Evolutionary conservation across 2,888 invertebrate genomes (phyloP).

Genomic region (Stenodera caucasica): DNA sequence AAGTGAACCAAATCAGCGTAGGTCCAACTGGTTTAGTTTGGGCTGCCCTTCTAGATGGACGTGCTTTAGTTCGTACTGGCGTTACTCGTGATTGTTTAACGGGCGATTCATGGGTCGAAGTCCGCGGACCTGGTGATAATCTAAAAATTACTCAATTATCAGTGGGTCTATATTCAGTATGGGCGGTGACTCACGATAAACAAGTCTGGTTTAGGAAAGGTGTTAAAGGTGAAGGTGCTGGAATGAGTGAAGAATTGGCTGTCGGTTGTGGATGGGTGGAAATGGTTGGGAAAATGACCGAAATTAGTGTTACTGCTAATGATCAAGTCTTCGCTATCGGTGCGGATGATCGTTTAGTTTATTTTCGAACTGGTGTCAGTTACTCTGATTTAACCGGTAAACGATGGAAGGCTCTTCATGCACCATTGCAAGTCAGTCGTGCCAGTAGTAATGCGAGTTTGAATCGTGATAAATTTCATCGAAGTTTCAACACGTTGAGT

Average conservation of each 20-base stretch:
- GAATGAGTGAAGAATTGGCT: conserved; percentile 74
- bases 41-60: conserved; percentile 83
- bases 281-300: conserved; percentile 82
- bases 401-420: conserved; percentile 80
- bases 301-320: conserved; percentile 82
- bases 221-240: conserved; percentile 66
- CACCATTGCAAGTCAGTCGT: conserved; percentile 79
- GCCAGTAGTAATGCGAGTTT: conserved; percentile 78
- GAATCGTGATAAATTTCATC: conserved; percentile 54
- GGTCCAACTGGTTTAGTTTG: conserved; percentile 86
- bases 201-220: conserved; percentile 75
- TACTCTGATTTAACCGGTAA: conserved; percentile 80
- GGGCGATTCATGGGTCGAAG: conserved; percentile 79
- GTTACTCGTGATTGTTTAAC: conserved; percentile 72
- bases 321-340: conserved; percentile 88
- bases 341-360: conserved; percentile 77
- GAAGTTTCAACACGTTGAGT: conserved; percentile 68
- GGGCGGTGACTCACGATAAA: conserved; percentile 81
- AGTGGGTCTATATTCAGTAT: conserved; percentile 77
- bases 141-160: conserved; percentile 75
- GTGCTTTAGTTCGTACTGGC: conserved; percentile 78
- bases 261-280: conserved; percentile 87
- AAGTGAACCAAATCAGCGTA: conserved; percentile 82
- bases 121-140: conserved; percentile 72
- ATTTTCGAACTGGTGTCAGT: conserved; percentile 77